Conservation (phyloP, 1,140 invertebrate genomes). For the Pseudachorutes palmiensis region DNA sequence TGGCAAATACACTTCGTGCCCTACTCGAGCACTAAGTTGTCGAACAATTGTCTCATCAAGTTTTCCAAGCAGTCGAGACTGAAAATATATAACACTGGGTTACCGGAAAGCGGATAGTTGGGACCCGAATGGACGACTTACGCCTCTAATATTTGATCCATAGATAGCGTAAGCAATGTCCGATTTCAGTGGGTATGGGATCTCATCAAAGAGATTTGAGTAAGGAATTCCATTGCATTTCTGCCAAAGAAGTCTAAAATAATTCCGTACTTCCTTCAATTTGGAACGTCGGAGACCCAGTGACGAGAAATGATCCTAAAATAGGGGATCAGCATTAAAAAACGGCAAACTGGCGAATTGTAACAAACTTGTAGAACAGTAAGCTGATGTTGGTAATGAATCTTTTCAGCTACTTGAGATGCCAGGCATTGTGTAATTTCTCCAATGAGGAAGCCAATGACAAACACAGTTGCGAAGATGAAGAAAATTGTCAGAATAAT, state of each 20-base stretch:
- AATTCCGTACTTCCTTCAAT: conserved; percentile 20
- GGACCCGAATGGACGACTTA: too few species aligned
- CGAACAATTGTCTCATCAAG: conserved; percentile 31
- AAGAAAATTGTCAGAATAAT: conserved; percentile 25
- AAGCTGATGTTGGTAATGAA: conserved; percentile 32
- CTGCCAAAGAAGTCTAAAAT: conserved; percentile 24
- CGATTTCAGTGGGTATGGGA: conserved; percentile 31
- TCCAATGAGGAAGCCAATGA: conserved; percentile 33
- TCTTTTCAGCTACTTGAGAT: conserved; percentile 34
- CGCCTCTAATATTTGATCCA: conserved; percentile 28
- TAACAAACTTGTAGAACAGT: conserved; percentile 29
- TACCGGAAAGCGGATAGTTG: too few species aligned
- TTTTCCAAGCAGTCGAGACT: conserved; percentile 26
- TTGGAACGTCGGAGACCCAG: conserved; percentile 22
- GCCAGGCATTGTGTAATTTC: conserved; percentile 34
- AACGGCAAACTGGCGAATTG: too few species aligned
- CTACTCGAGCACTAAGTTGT: conserved; percentile 28
- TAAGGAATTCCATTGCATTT: conserved; percentile 21
- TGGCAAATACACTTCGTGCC: conserved; percentile 28
- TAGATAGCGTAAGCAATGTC: conserved; percentile 33
- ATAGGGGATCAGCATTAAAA: too few species aligned
- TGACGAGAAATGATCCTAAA: conserved; percentile 17
- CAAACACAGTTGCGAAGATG: conserved; percentile 26
- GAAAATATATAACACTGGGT: background rate
- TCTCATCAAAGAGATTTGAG: conserved; percentile 19